These are phyloP conservation scores for Caenorhabditis brenneri DNA, from an alignment of 1,140 invertebrate species.

Conservation along the genomic window DNA sequence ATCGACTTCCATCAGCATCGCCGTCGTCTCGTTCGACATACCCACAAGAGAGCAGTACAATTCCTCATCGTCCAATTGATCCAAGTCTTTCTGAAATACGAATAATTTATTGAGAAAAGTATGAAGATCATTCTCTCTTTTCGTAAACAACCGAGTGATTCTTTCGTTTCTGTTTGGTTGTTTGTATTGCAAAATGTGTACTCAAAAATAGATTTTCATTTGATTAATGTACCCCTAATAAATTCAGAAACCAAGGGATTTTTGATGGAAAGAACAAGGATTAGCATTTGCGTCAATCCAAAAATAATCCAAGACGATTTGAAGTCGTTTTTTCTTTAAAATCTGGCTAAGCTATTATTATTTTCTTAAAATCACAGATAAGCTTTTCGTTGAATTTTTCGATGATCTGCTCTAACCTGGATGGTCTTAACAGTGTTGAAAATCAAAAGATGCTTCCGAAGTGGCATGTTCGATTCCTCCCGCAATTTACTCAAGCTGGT, in stretches of 20 bases:
- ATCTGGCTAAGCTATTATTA: not conserved
- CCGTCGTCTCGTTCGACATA: constrained; percentile 40
- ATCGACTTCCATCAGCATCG: constrained; percentile 41
- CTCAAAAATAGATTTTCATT: too few species aligned
- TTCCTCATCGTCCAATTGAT: constrained; percentile 53
- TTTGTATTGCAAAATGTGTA: too few species aligned
- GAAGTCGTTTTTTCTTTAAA: not conserved
- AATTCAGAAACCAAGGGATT: not conserved
- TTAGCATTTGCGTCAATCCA: not conserved
- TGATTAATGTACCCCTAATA: not conserved
- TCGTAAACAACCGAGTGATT: not conserved
- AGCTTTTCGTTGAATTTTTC: not conserved
- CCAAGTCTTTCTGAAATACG: constrained; percentile 47
- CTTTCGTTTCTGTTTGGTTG: too few species aligned
- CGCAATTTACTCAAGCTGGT: constrained; percentile 48
- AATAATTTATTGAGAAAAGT: not conserved
- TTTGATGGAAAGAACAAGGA: not conserved
- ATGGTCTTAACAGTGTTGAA: constrained; percentile 47
- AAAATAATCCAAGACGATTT: not conserved
- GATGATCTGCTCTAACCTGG: constrained; percentile 33
- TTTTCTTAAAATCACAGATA: not conserved
- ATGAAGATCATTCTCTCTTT: too few species aligned
- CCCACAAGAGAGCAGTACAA: constrained; percentile 48
- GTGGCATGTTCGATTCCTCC: constrained; percentile 40
- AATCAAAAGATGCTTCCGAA: constrained; percentile 53